Percentiles rank a stretch among this genome's conserved stretches.
Evolutionary conservation across 2,113 vertebrate genomes (phyloP).

Genomic region (Etia nguti): DNA sequence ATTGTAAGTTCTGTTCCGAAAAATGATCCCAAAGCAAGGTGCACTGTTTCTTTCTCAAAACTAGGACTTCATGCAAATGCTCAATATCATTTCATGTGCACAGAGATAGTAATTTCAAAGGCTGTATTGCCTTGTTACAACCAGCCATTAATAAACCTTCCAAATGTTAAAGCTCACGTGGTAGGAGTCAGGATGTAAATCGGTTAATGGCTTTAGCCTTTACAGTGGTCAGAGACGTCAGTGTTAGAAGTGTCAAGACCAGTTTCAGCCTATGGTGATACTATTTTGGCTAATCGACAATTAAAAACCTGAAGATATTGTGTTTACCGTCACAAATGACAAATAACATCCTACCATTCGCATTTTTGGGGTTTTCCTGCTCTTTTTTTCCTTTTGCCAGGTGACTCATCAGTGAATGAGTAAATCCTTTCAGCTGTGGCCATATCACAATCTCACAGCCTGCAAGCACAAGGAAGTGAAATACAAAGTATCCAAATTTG

Average conservation of each 20-base stretch:
- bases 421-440: not conserved
- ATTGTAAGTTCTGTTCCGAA: not conserved
- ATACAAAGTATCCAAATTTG: not conserved
- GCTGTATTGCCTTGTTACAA: not conserved
- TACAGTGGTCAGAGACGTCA: not conserved
- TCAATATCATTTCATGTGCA: not conserved
- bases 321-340: not conserved
- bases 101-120: not conserved
- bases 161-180: accelerated
- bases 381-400: not conserved
- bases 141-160: not conserved
- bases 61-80: not conserved
- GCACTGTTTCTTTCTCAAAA: not conserved
- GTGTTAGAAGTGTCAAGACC: accelerated
- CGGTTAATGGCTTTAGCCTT: not conserved
- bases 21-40: not conserved
- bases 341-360: not conserved
- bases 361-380: not conserved
- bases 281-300: accelerated
- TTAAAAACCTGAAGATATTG: not conserved
- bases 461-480: not conserved
- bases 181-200: not conserved
- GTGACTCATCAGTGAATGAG: not conserved
- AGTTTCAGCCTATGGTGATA: not conserved
- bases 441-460: not conserved